Evolutionary conservation across 2,113 vertebrate species (phyloP).

Genomic region (Vireo altiloquus): DNA sequence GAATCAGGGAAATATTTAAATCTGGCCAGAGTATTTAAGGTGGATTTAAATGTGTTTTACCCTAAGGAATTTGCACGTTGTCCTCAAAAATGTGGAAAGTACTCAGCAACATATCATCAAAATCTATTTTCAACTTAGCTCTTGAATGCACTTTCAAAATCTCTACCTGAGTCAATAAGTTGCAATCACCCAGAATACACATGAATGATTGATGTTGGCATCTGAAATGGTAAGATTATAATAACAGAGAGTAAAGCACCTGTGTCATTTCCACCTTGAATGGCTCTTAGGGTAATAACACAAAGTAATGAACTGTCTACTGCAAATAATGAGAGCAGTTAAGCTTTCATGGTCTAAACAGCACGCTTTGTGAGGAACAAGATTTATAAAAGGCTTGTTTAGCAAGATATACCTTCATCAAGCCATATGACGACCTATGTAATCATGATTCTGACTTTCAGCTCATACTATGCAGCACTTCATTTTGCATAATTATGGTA

Average conservation of each 20-base stretch:
- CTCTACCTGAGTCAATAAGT: neutral
- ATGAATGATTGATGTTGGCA: constrained; percentile 27
- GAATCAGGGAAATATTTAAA: neutral
- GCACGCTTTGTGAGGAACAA: neutral
- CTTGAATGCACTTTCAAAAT: constrained; percentile 8
- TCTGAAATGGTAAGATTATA: neutral
- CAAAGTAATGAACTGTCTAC: neutral
- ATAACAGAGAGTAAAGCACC: neutral
- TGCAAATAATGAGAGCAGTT: neutral
- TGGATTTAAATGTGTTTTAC: neutral
- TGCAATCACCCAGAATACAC: neutral
- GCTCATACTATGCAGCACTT: neutral
- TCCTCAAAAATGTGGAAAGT: neutral
- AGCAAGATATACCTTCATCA: neutral
- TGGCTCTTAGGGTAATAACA: neutral
- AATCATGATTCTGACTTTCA: neutral
- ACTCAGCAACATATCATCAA: neutral
- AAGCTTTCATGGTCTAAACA: neutral
- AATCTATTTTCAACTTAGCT: neutral
- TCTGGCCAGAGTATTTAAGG: neutral
- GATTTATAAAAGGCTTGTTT: neutral
- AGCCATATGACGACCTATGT: neutral
- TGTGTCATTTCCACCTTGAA: neutral
- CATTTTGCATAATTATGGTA: neutral
- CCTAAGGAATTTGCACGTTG: neutral